Percentiles rank a stretch among this genome's conserved stretches.
Evolutionary conservation across 2,797 vertebrate species (phyloP).

Genomic region (Serranus cabrilla): DNA sequence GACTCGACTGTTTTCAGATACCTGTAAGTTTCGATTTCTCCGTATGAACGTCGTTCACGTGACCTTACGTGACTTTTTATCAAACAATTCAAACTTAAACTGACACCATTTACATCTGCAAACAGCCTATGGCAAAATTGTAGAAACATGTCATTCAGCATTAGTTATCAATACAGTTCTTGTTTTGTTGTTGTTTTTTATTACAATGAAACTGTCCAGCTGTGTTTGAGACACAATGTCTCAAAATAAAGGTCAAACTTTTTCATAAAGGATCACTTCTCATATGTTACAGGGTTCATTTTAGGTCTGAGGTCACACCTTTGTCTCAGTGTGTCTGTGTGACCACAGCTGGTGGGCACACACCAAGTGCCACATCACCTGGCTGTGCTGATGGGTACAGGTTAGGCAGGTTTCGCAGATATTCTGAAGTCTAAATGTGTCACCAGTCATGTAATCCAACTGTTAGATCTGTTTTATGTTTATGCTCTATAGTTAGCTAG

Average conservation of each 20-base stretch:
- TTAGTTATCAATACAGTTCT: not conserved
- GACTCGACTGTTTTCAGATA: not conserved
- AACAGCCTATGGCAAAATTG: not conserved
- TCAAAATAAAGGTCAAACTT: not conserved
- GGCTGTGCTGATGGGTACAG: not conserved
- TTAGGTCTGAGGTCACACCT: not conserved
- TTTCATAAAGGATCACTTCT: not conserved
- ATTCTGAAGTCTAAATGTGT: too few relatives aligned
- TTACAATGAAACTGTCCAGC: not conserved
- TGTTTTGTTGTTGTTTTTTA: too few relatives aligned
- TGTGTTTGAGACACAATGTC: not conserved
- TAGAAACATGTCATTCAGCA: not conserved
- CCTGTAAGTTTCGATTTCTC: constrained; percentile 32
- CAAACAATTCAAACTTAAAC: constrained; percentile 10
- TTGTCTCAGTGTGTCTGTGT: too few relatives aligned
- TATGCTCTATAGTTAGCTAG: too few relatives aligned
- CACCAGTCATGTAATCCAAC: too few relatives aligned
- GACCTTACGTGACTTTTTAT: accelerated
- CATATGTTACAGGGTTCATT: not conserved
- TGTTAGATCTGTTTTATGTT: too few relatives aligned
- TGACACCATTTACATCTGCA: not conserved
- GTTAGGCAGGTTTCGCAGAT: too few relatives aligned
- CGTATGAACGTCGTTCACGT: not conserved
- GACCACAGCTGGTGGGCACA: too few relatives aligned
- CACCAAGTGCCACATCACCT: not conserved